Conservation (phyloP, 2,113 vertebrate genomes). For the Daphoenositta chrysoptera region DNA sequence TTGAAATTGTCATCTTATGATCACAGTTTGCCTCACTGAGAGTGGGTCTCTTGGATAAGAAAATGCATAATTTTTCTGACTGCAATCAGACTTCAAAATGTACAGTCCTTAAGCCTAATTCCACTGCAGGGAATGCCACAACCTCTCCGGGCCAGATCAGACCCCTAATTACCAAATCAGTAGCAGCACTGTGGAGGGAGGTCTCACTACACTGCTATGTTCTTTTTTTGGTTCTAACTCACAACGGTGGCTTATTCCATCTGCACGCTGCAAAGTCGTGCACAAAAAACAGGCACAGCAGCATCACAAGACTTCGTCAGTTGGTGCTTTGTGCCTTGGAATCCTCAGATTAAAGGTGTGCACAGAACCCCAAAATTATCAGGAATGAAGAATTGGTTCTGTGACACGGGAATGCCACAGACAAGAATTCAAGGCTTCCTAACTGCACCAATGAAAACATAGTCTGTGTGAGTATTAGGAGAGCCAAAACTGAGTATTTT, state of each 20-base stretch:
- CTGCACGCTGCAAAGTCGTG: background rate
- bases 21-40: background rate
- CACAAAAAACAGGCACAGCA: background rate
- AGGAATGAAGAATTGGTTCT: background rate
- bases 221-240: background rate
- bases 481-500: background rate
- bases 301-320: background rate
- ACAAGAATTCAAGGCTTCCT: background rate
- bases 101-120: background rate
- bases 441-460: background rate
- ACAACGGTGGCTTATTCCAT: background rate
- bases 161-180: background rate
- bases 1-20: background rate
- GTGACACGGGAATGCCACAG: background rate
- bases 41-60: background rate
- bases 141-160: background rate
- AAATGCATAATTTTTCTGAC: background rate
- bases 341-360: background rate
- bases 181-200: background rate
- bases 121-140: background rate
- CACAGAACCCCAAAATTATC: background rate
- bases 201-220: background rate
- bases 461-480: background rate
- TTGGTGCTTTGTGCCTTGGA: background rate
- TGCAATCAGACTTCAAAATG: background rate